Percentiles rank a stretch among this genome's conserved stretches.
These are phyloP conservation scores for Datnioides undecimradiatus DNA, from an alignment of 2,113 vertebrate species.

Conservation along the genomic window DNA sequence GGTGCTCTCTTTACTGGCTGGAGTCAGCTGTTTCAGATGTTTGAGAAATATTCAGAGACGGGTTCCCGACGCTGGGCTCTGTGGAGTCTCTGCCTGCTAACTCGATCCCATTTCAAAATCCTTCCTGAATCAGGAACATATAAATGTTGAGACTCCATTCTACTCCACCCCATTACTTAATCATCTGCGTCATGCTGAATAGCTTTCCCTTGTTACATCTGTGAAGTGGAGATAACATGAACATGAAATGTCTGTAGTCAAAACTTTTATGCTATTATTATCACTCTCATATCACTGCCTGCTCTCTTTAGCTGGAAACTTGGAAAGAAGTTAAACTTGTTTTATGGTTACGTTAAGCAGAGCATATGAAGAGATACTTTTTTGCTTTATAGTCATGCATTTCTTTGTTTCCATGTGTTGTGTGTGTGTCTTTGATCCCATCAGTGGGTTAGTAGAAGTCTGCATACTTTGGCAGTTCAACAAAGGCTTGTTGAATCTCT, in stretches of 20 bases:
- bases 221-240: constrained; percentile 36
- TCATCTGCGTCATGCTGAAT: constrained; percentile 16
- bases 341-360: constrained; percentile 22
- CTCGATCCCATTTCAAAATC: constrained; percentile 17
- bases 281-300: constrained; percentile 3
- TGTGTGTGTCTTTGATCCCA: constrained; percentile 44
- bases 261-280: constrained; percentile 32
- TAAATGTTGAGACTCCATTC: constrained; percentile 1
- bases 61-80: neutral
- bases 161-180: neutral
- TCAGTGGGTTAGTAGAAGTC: constrained; percentile 37
- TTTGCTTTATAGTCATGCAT: constrained; percentile 10
- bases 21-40: neutral
- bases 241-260: constrained; percentile 34
- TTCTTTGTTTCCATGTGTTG: constrained; percentile 41
- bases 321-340: constrained; percentile 32
- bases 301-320: constrained; percentile 42
- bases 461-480: constrained; percentile 35
- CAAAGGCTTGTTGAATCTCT: constrained; percentile 37
- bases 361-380: neutral
- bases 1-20: neutral
- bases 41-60: neutral
- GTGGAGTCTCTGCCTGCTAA: constrained; percentile 5
- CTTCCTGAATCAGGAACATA: constrained; percentile 1
- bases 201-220: constrained; percentile 2